A percentile compares a stretch with the other conserved stretches of the same genome.
Evolutionary conservation across 2,113 vertebrate genomes (phyloP).

Genomic region (Gulo gulo): DNA sequence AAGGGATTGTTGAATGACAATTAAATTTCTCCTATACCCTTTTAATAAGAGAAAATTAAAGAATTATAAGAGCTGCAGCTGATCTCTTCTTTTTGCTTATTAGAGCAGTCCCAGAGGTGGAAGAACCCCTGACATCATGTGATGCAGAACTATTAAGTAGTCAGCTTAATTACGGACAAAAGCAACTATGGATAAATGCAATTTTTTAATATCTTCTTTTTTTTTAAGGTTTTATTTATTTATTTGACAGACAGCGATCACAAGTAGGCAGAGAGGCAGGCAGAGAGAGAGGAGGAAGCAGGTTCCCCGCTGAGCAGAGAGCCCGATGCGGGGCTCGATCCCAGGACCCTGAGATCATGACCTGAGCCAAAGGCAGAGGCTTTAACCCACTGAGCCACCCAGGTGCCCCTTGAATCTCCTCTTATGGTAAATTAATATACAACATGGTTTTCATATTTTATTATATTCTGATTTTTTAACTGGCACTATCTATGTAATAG

Average conservation of each 20-base stretch:
- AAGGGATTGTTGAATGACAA: background rate
- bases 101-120: background rate
- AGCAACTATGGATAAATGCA: background rate
- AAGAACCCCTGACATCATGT: background rate
- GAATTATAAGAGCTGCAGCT: background rate
- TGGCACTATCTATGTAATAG: background rate
- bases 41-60: background rate
- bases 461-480: constrained; percentile 19
- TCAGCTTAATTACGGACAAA: background rate
- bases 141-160: background rate
- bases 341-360: too few species aligned
- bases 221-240: too few species aligned
- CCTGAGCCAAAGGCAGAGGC: too few species aligned
- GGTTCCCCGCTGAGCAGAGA: too few species aligned
- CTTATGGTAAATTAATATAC: background rate
- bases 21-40: background rate
- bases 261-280: too few species aligned
- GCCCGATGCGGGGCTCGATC: too few species aligned
- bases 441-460: background rate
- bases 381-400: too few species aligned
- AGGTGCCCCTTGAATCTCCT: background rate
- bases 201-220: background rate
- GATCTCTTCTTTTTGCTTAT: background rate
- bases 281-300: too few species aligned
- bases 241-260: too few species aligned